phyloP scores from a whole-genome alignment of 2,888 invertebrate genomes.

The Oscheius sp. region DNA sequence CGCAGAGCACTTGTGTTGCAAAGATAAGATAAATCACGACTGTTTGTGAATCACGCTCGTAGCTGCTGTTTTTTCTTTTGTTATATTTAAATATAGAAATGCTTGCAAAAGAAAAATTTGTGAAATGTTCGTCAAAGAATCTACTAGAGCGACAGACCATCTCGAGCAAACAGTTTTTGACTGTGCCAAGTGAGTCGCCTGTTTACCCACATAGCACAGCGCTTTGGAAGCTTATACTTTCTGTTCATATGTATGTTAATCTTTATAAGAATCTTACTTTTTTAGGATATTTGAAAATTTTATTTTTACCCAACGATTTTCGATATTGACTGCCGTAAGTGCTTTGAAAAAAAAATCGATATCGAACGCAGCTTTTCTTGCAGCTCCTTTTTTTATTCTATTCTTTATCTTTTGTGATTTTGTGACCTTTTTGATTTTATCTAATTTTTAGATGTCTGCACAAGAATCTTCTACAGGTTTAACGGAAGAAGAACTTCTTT shows the following conservation, averaged over 20 bases:
- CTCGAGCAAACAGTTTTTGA: constrained; percentile 22
- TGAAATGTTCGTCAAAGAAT: not conserved
- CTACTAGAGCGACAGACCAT: not conserved
- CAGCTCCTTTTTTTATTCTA: not conserved
- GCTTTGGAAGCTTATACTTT: too few species aligned
- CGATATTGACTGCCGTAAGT: too few species aligned
- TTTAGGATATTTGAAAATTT: too few species aligned
- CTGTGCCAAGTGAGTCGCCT: constrained; percentile 19
- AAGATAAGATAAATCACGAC: too few species aligned
- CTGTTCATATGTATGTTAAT: too few species aligned
- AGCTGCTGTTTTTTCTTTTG: too few species aligned
- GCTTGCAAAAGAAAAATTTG: not conserved
- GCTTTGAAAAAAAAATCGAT: too few species aligned
- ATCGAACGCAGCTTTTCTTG: too few species aligned
- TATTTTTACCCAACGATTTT: too few species aligned
- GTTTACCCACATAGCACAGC: constrained; percentile 12
- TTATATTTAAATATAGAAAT: not conserved
- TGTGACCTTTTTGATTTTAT: not conserved
- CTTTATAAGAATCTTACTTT: too few species aligned
- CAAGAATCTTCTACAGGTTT: not conserved
- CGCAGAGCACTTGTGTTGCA: too few species aligned
- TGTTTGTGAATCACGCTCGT: not conserved
- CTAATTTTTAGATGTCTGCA: not conserved
- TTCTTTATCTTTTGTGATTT: not conserved
- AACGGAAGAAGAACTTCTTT: constrained; percentile 9